Evolutionary conservation across 2,113 vertebrate species (phyloP).

Genomic region (Lasiurus cinereus): DNA sequence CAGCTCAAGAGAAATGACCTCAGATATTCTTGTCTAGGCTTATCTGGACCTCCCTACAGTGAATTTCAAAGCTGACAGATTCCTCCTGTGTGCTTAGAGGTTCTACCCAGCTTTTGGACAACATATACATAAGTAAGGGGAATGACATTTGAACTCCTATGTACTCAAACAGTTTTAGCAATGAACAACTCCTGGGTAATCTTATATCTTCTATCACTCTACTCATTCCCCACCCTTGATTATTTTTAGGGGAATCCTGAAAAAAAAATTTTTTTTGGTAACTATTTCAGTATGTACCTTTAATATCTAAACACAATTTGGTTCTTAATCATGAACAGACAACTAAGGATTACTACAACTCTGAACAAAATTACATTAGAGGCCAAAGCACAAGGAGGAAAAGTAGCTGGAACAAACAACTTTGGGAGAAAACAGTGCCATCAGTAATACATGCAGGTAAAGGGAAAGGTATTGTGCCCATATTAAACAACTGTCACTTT

Average conservation of each 20-base stretch:
- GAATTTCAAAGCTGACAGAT: neutral
- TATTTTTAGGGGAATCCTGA: neutral
- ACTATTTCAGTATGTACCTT: constrained; percentile 7
- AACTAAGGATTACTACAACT: neutral
- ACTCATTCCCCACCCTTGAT: neutral
- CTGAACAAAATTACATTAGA: neutral
- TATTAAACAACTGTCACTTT: neutral
- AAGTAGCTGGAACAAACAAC: neutral
- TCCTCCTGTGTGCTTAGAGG: neutral
- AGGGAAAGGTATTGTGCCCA: neutral
- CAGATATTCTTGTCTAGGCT: neutral
- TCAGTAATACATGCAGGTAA: neutral
- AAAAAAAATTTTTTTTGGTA: neutral
- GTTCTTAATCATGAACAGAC: constrained; percentile 12
- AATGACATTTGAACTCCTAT: too few relatives aligned
- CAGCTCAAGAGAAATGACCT: neutral
- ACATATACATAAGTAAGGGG: neutral
- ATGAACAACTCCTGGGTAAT: neutral
- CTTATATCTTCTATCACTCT: neutral
- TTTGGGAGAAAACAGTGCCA: neutral
- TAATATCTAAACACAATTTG: neutral
- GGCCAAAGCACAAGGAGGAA: constrained; percentile 10
- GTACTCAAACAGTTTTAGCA: neutral
- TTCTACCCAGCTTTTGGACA: neutral
- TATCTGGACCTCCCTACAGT: neutral